phyloP scores from a whole-genome alignment of 2,797 vertebrate species.

The Cheirogaleus major region DNA sequence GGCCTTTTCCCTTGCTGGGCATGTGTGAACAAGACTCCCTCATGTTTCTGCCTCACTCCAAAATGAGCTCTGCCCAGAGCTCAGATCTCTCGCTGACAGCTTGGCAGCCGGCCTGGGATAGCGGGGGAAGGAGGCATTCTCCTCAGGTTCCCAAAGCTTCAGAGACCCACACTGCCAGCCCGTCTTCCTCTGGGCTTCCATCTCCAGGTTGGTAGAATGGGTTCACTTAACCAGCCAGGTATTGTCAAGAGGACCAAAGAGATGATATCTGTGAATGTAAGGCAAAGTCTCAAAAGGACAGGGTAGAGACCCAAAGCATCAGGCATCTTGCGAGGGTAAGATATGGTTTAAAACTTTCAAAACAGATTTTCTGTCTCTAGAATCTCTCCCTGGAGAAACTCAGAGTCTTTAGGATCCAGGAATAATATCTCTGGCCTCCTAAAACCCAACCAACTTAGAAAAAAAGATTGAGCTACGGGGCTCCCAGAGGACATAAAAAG shows the following conservation, averaged over 20 bases:
- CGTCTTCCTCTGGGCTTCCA: not conserved
- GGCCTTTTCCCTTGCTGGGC: constrained; percentile 2
- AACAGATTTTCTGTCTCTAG: constrained; percentile 1
- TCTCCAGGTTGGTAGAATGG: not conserved
- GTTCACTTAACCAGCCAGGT: not conserved
- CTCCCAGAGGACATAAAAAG: not conserved
- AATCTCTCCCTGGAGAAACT: not conserved
- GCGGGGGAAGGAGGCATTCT: not conserved
- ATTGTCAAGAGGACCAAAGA: not conserved
- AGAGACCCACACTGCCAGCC: not conserved
- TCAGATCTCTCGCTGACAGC: not conserved
- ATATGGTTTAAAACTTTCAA: not conserved
- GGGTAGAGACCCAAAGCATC: not conserved
- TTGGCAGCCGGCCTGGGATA: not conserved
- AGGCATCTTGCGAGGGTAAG: not conserved
- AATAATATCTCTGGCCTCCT: not conserved
- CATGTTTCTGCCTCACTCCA: constrained; percentile 37
- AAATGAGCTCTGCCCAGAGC: constrained; percentile 31
- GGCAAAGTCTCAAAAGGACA: not conserved
- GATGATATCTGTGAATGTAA: not conserved
- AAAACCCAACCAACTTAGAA: not conserved
- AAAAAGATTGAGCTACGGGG: not conserved
- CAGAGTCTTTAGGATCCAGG: not conserved
- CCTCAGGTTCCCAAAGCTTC: not conserved
- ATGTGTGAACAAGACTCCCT: constrained; percentile 35